These are phyloP conservation scores for Saguinus imperator DNA, from an alignment of 2,113 vertebrate species.

Conservation along the genomic window DNA sequence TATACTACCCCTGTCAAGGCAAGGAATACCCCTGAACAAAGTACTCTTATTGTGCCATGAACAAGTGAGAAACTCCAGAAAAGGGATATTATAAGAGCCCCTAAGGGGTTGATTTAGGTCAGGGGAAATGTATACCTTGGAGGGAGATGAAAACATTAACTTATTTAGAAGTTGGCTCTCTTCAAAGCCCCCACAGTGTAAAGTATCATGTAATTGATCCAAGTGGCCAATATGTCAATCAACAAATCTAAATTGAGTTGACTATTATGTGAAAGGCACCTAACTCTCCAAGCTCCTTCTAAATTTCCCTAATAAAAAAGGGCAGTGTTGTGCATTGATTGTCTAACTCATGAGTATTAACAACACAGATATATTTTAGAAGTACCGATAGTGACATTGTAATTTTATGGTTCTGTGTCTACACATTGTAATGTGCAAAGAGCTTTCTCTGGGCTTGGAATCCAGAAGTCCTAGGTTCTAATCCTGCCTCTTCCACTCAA, in stretches of 20 bases:
- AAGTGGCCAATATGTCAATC: constrained; percentile 45
- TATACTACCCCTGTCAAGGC: neutral
- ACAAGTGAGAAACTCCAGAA: constrained; percentile 60
- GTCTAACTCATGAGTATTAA: neutral
- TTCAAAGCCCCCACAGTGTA: constrained; percentile 55
- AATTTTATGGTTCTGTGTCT: neutral
- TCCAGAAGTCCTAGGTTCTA: neutral
- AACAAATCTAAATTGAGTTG: constrained; percentile 63
- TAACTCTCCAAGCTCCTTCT: constrained; percentile 43
- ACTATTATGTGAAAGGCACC: constrained; percentile 28
- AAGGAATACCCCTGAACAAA: constrained; percentile 44
- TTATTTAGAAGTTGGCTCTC: constrained; percentile 40
- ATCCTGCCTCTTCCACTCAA: neutral
- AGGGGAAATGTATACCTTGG: constrained; percentile 57
- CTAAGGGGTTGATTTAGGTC: constrained; percentile 44
- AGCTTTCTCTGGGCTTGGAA: neutral
- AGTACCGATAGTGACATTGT: neutral
- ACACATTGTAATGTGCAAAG: neutral
- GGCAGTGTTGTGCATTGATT: constrained; percentile 47
- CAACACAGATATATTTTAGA: neutral
- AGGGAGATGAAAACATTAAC: constrained; percentile 50
- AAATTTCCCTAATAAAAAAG: constrained; percentile 41
- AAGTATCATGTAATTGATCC: constrained; percentile 63
- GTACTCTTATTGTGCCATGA: constrained; percentile 21
- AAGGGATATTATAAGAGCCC: constrained; percentile 45